Evolutionary conservation across 1,140 invertebrate genomes (phyloP), one percentile per base, ranked within the genome.

Genomic region (Drosophila tani): DNA sequence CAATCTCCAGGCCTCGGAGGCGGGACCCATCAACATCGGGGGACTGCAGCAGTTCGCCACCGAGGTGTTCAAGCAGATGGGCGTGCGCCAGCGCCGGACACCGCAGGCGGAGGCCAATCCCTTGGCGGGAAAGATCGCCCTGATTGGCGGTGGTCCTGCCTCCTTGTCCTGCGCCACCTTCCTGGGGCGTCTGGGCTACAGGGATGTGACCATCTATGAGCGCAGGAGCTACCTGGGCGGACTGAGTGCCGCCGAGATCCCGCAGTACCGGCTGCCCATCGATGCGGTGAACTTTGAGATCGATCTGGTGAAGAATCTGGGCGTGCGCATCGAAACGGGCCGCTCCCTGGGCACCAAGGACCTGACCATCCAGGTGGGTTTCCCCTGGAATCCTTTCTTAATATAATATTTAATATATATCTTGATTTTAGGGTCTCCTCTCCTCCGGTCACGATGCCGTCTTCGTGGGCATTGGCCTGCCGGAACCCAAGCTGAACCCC

Each of bases 1-100:
- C 93, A 99, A 99, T 93, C 93, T 99, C 2, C 96, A 97, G 84
- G 99, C 98, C 0, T 95, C 96, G 5, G 99, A 99, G 93, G 99
- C 99, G 93, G 99, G 99, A 0, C 96, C 98, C 0, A 99, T 99
- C 71, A 99, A 99, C 91, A 99, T 99, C 90, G 98, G 98, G 1
- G 99, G 99, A 1, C 94, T 99, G 8, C 99, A 99, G 94, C 99
- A 99, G 84, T 99, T 98, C 94, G 98, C 99, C 47, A 97, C 97
- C 24, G 98, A 99, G 88, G 94, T 97, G 21, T 99, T 99, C 91
- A 98, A 98, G 93, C 95, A 96, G 90, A 99, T 99, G 98, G 96
- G 96, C 11, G 96, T 99, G 3, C 95, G 95, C 0, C 98, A 99
- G 94, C 97, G 96, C 0, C 93, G 96, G 45, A 95, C 97, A 53